Percentiles rank a stretch among this genome's conserved stretches.
phyloP scores from a whole-genome alignment of 2,888 invertebrate genomes.

The Corythucha ciliata region DNA sequence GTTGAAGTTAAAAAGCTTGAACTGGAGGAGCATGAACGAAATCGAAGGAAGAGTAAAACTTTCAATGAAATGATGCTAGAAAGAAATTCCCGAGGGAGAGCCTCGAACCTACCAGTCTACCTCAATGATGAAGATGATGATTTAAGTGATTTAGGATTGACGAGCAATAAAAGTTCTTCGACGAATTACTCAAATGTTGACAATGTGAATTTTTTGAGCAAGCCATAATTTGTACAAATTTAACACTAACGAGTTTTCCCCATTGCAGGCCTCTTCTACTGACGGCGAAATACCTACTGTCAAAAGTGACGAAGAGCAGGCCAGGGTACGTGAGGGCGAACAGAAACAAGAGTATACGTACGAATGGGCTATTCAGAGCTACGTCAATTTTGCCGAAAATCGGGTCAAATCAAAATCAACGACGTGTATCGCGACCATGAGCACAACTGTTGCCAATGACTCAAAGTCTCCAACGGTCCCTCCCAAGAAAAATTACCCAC shows the following conservation, averaged over 20 bases:
- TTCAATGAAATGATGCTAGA: slow-evolving; percentile 92
- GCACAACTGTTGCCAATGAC: too few species aligned
- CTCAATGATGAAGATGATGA: slow-evolving; percentile 74
- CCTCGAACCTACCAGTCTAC: slow-evolving; percentile 57
- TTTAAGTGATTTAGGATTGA: slow-evolving; percentile 71
- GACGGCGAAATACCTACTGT: slow-evolving; percentile 15
- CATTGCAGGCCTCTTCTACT: slow-evolving; percentile 14
- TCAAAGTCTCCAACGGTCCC: too few species aligned
- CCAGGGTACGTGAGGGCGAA: slow-evolving; percentile 11
- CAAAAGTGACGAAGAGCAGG: not conserved
- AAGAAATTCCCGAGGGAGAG: slow-evolving; percentile 50
- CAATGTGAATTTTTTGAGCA: slow-evolving; percentile 9
- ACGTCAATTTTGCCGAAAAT: slow-evolving; percentile 52
- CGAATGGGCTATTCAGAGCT: slow-evolving; percentile 78
- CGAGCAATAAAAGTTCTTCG: slow-evolving; percentile 30
- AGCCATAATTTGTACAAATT: not conserved
- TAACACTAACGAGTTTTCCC: not conserved
- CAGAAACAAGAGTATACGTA: slow-evolving; percentile 63
- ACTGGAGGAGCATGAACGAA: slow-evolving; percentile 61
- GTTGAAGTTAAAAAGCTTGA: slow-evolving; percentile 82
- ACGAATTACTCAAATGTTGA: slow-evolving; percentile 16
- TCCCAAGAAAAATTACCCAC: slow-evolving; percentile 30
- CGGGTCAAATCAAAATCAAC: slow-evolving; percentile 51
- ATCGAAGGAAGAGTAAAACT: slow-evolving; percentile 74
- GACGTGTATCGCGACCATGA: slow-evolving; percentile 36